These are phyloP conservation scores for Pandemis cinnamomeana DNA, from an alignment of 2,888 invertebrate genomes.

Conservation along the genomic window DNA sequence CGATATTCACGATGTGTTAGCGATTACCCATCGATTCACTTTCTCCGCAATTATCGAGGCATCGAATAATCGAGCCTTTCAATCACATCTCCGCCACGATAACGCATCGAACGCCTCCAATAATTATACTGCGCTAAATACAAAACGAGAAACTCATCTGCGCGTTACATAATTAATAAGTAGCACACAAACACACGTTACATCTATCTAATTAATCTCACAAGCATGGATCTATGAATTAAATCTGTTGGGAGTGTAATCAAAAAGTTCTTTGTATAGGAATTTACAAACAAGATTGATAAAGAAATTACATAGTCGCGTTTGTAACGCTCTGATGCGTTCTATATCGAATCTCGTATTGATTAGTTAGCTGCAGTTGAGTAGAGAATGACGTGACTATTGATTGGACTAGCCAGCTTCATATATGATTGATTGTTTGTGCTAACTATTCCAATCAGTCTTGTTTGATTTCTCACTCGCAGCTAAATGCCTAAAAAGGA, in stretches of 20 bases:
- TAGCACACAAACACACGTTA: conserved; percentile 22
- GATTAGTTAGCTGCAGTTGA: neutral
- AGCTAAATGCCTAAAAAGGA: neutral
- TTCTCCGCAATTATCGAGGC: conserved; percentile 55
- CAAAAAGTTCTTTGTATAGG: conserved; percentile 26
- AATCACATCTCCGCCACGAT: conserved; percentile 53
- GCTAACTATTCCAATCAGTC: conserved; percentile 1
- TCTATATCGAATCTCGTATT: conserved; percentile 9
- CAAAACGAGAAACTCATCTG: conserved; percentile 37
- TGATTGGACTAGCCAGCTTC: conserved; percentile 13
- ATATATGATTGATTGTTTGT: conserved; percentile 10
- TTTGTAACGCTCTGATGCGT: conserved; percentile 6
- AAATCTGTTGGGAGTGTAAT: conserved; percentile 22
- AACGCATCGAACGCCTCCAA: conserved; percentile 37
- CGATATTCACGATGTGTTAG: conserved; percentile 49
- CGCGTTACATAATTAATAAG: conserved; percentile 37
- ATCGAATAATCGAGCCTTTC: conserved; percentile 51
- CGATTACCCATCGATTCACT: conserved; percentile 60
- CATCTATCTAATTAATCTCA: conserved; percentile 40
- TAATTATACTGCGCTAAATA: conserved; percentile 32
- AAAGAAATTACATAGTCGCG: conserved; percentile 17
- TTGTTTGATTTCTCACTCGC: neutral
- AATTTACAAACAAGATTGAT: conserved; percentile 1
- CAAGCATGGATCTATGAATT: conserved; percentile 34
- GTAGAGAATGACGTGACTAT: neutral